A percentile compares a stretch with the other conserved stretches of the same genome.
Evolutionary conservation across 2,888 invertebrate genomes (phyloP).

Genomic region (Nasonia oneida): DNA sequence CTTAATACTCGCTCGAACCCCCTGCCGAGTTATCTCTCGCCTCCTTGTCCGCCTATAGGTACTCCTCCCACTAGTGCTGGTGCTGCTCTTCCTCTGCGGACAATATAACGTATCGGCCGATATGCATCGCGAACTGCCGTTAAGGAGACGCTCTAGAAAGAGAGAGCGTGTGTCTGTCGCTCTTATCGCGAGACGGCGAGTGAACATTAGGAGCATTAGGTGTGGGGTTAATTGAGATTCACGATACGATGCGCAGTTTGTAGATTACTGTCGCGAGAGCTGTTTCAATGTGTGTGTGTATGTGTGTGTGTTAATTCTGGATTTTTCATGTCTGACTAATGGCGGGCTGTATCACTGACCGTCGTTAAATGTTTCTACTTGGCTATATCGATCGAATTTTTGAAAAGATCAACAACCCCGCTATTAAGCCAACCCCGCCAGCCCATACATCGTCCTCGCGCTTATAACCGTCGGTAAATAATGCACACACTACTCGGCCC

Average conservation of each 20-base stretch:
- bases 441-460: too few relatives aligned
- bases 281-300: slow-evolving; percentile 10
- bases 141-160: slow-evolving; percentile 19
- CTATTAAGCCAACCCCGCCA: too few relatives aligned
- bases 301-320: not conserved
- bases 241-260: slow-evolving; percentile 41
- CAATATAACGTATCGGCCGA: slow-evolving; percentile 30
- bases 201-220: slow-evolving; percentile 31
- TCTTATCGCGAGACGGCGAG: slow-evolving; percentile 19
- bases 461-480: not conserved
- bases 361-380: not conserved
- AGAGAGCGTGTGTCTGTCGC: not conserved
- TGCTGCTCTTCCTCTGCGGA: slow-evolving; percentile 2
- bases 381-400: too few relatives aligned
- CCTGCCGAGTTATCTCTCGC: slow-evolving; percentile 14
- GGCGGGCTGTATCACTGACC: not conserved
- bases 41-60: not conserved
- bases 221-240: slow-evolving; percentile 53
- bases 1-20: not conserved
- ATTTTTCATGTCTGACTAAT: not conserved
- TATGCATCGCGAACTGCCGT: slow-evolving; percentile 14
- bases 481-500: not conserved
- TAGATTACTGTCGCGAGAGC: not conserved
- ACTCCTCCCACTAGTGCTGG: not conserved
- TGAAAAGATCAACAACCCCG: too few relatives aligned